Conservation (phyloP, 2,888 invertebrate species). For the Chorisops tibialis region DNA sequence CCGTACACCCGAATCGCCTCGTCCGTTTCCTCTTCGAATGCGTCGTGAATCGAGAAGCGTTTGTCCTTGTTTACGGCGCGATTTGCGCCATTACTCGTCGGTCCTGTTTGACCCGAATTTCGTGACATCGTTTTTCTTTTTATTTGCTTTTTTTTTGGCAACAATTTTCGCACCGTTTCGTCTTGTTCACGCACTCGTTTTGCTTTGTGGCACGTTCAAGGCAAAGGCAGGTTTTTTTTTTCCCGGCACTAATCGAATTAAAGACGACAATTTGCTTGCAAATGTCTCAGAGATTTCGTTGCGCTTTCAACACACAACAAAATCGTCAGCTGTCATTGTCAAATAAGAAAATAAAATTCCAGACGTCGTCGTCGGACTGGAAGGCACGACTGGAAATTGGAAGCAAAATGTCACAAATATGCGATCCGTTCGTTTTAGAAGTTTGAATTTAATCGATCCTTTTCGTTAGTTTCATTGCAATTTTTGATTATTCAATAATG, state of each 20-base stretch:
- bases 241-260: not conserved
- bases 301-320: constrained; percentile 18
- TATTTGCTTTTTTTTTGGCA: no score
- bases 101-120: constrained; percentile 3
- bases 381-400: not conserved
- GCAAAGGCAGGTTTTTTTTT: not conserved
- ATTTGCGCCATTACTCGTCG: not conserved
- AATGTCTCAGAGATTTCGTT: not conserved
- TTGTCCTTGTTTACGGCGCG: constrained; percentile 53
- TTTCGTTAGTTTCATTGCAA: no score
- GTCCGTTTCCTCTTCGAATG: constrained; percentile 81
- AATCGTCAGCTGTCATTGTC: constrained; percentile 14
- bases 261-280: not conserved
- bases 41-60: constrained; percentile 79
- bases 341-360: constrained; percentile 22
- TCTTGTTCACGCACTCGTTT: not conserved
- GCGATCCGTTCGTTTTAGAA: no score
- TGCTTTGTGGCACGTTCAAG: not conserved
- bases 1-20: constrained; percentile 80
- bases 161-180: constrained; percentile 1
- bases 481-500: no score
- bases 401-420: no score
- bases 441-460: no score
- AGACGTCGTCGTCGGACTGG: constrained; percentile 5
- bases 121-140: constrained; percentile 22